Percentiles rank a stretch among this genome's conserved stretches.
These are phyloP conservation scores for Pseudoips prasinana DNA, from an alignment of 2,888 invertebrate genomes.

Conservation along the genomic window DNA sequence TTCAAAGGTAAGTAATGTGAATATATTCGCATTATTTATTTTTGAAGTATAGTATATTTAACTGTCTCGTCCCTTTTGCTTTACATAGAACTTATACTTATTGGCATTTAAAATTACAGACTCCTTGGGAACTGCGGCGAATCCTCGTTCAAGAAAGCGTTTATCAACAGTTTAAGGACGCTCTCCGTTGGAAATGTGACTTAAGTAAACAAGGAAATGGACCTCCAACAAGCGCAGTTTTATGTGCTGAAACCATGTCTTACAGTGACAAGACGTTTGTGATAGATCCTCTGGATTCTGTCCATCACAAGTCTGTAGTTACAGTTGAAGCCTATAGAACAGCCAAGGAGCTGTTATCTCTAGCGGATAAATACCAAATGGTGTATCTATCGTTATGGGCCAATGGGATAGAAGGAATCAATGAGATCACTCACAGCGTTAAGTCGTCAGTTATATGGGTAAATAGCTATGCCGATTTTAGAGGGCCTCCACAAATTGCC, in stretches of 20 bases:
- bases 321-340: slow-evolving; percentile 55
- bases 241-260: slow-evolving; percentile 11
- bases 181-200: slow-evolving; percentile 40
- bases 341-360: slow-evolving; percentile 46
- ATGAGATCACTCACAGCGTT: slow-evolving; percentile 43
- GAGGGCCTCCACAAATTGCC: slow-evolving; percentile 34
- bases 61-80: too few relatives aligned
- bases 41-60: too few relatives aligned
- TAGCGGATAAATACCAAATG: slow-evolving; percentile 29
- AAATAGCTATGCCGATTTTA: slow-evolving; percentile 45
- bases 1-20: too few relatives aligned
- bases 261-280: slow-evolving; percentile 28
- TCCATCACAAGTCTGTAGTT: slow-evolving; percentile 5
- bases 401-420: slow-evolving; percentile 42
- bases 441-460: slow-evolving; percentile 44
- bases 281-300: slow-evolving; percentile 29
- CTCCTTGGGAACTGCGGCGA: slow-evolving; percentile 45
- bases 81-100: too few relatives aligned
- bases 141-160: slow-evolving; percentile 55
- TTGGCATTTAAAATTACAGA: too few relatives aligned
- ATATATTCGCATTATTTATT: too few relatives aligned
- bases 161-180: slow-evolving; percentile 39
- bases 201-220: slow-evolving; percentile 6
- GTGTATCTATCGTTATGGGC: slow-evolving; percentile 52
- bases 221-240: background rate